phyloP scores from a whole-genome alignment of 2,113 vertebrate species.

The Syngnathoides biaculeatus region DNA sequence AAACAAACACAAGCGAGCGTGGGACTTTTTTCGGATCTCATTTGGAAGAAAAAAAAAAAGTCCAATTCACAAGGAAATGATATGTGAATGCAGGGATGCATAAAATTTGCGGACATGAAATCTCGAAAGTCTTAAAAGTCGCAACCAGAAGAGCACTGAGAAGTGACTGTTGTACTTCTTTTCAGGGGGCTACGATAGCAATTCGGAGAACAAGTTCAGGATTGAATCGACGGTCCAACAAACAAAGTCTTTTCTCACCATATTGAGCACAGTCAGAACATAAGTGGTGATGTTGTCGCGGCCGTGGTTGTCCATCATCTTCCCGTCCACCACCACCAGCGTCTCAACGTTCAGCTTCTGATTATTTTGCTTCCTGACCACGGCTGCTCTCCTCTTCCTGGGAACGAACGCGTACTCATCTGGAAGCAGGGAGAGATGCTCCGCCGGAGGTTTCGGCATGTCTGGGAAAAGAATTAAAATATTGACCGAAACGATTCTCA shows the following conservation, averaged over 20 bases:
- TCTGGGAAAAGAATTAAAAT: conserved; percentile 66
- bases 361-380: conserved; percentile 57
- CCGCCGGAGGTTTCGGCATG: conserved; percentile 79
- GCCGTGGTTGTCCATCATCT: conserved; percentile 85
- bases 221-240: not conserved
- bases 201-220: not conserved
- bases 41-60: not conserved
- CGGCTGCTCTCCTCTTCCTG: conserved; percentile 74
- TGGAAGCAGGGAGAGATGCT: conserved; percentile 73
- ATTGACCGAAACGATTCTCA: conserved; percentile 5
- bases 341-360: conserved; percentile 83
- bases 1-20: not conserved
- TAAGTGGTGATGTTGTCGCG: conserved; percentile 86
- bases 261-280: conserved; percentile 86
- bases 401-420: conserved; percentile 76
- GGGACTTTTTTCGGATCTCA: not conserved
- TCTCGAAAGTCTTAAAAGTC: not conserved
- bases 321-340: conserved; percentile 83
- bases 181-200: not conserved
- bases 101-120: not conserved
- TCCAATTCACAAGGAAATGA: not conserved
- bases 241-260: conserved; percentile 69
- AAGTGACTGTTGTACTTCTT: not conserved
- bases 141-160: not conserved
- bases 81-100: not conserved